Conservation (phyloP, 2,888 invertebrate species). For the Lissocephala sabroskyi region DNA sequence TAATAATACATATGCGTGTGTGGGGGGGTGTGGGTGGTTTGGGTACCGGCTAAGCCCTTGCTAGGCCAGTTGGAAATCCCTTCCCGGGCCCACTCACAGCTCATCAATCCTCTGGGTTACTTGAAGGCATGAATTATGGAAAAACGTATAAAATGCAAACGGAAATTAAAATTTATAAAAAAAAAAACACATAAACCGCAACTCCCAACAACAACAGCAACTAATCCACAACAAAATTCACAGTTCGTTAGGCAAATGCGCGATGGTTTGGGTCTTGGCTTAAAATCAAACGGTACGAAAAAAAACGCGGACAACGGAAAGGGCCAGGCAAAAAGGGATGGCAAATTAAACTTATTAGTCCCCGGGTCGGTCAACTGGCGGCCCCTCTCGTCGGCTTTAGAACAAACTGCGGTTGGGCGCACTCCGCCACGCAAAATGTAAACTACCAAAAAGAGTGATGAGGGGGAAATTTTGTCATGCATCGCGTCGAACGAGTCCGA, state of each 20-base stretch:
- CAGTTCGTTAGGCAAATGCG: constrained; percentile 60
- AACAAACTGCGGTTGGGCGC: no score
- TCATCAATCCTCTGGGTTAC: constrained; percentile 61
- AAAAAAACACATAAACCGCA: constrained; percentile 13
- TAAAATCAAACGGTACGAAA: constrained; percentile 34
- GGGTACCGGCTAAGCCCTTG: no score
- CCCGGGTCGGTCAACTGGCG: no score
- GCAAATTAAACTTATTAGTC: constrained; percentile 10
- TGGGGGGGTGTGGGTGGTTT: constrained; percentile 2
- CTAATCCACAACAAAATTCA: constrained; percentile 37
- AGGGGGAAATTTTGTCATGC: no score
- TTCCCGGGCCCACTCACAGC: constrained; percentile 16
- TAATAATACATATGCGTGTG: constrained; percentile 7
- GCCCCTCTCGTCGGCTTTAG: no score
- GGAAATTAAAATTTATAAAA: constrained; percentile 58
- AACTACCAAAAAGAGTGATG: no score
- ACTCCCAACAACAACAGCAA: constrained; percentile 12
- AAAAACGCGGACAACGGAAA: background rate
- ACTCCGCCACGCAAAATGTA: no score
- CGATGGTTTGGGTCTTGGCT: constrained; percentile 26
- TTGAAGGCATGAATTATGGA: constrained; percentile 62
- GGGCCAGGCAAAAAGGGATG: background rate
- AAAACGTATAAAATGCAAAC: constrained; percentile 60
- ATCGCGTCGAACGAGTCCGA: no score
- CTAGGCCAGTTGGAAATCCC: background rate